Evolutionary conservation across 2,113 vertebrate genomes (phyloP).

Genomic region (Catharus bicknelli): DNA sequence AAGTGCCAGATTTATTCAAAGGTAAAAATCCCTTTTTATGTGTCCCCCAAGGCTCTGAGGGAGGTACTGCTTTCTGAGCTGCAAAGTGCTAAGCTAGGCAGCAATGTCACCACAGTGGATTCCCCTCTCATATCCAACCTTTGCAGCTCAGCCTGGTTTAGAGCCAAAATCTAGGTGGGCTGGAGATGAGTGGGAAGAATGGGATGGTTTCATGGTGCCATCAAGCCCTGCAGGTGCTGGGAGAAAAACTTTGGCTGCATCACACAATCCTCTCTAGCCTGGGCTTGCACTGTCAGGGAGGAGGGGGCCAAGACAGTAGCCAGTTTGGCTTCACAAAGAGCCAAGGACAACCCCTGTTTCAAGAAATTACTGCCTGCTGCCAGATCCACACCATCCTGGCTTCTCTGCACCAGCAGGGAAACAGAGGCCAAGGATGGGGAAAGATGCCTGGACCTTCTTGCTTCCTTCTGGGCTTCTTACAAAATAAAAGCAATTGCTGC

Average conservation of each 20-base stretch:
- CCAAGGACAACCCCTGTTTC: background rate
- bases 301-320: background rate
- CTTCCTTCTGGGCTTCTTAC: background rate
- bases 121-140: background rate
- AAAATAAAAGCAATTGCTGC: background rate
- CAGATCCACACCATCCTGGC: background rate
- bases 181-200: background rate
- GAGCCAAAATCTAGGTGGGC: background rate
- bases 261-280: background rate
- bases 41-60: background rate
- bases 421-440: background rate
- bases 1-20: background rate
- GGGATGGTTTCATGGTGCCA: rapidly evolving
- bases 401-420: background rate
- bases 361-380: background rate
- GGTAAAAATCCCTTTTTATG: constrained; percentile 6
- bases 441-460: background rate
- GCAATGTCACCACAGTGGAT: background rate
- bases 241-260: background rate
- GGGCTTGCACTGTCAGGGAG: background rate
- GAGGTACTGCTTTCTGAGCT: background rate
- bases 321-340: background rate
- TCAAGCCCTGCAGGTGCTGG: background rate
- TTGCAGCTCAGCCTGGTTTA: background rate
- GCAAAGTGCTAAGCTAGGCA: background rate